Evolutionary conservation across 2,113 vertebrate genomes (phyloP).

Genomic region (Cyanistes caeruleus): DNA sequence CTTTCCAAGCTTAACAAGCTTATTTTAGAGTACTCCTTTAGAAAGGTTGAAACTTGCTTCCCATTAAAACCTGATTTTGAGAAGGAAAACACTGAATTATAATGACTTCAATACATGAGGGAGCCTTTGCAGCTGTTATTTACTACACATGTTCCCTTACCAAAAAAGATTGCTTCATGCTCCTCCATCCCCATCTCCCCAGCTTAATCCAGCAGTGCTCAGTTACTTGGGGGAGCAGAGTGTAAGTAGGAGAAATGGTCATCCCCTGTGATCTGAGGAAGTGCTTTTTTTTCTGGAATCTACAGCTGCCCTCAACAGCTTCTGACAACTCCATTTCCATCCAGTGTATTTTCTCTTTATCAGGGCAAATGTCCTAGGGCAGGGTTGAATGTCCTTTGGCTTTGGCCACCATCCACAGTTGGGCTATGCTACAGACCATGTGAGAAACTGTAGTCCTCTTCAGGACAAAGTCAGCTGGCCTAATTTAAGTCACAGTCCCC

Average conservation of each 20-base stretch:
- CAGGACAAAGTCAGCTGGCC: not conserved
- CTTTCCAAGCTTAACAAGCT: slow-evolving; percentile 56
- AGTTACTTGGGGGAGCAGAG: not conserved
- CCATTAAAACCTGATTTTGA: slow-evolving; percentile 43
- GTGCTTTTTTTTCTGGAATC: not conserved
- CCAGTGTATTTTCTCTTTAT: not conserved
- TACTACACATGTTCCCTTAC: not conserved
- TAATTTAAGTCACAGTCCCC: not conserved
- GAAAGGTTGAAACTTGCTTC: slow-evolving; percentile 41
- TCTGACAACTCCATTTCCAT: not conserved
- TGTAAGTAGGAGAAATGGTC: not conserved
- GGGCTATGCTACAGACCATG: not conserved
- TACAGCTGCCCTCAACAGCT: not conserved
- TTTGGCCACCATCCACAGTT: not conserved
- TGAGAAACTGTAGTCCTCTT: not conserved
- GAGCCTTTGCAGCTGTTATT: slow-evolving; percentile 52
- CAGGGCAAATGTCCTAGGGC: not conserved
- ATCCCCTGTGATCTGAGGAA: not conserved
- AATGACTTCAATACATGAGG: not conserved
- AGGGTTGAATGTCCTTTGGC: not conserved
- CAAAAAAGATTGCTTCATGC: not conserved
- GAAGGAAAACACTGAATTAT: not conserved
- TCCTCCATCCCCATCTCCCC: not conserved
- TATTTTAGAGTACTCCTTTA: slow-evolving; percentile 30
- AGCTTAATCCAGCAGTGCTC: not conserved